Evolutionary conservation across 1,140 invertebrate species (phyloP), one percentile per base, ranked within the genome.

Genomic region (Diabrotica undecimpunctata): DNA sequence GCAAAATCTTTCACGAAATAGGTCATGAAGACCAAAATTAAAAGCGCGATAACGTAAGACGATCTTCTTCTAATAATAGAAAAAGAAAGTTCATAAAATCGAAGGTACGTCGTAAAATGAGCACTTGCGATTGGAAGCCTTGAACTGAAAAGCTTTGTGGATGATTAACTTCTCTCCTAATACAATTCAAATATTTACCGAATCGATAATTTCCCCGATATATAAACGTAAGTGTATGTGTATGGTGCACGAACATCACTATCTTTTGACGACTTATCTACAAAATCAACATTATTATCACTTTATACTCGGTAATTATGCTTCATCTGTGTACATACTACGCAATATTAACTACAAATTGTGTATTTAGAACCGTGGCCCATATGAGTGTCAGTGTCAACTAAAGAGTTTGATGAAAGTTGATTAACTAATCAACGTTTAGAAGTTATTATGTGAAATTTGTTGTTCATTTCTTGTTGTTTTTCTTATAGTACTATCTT

Each of bases 161-260:
- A 65, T 65, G 56, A 65, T 65, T 65, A 65, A 53, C n/a, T 62
- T 66, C 54, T 58, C 54, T 58, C 52, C 52, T 37, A 35, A 41
- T 39, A 54, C 54, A 56, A 62, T 56, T 61, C 57, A 66, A 66
- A 66, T 66, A 62, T 66, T 66, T 66, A 53, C 59, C 38, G 10
- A 62, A 66, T 66, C 65, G 59, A 66, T 62, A 35, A 12, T 55
- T 54, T 38, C 10, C 55, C 36, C 9, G 55, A 37, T 57, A 57
- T n/a, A 57, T 57, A 37, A 57, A 57, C 37, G 55, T 57, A 38
- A 10, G 5, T 46, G n/a, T 46, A 6, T 46, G 41, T 46, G 8
- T 46, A 8, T 46, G 41, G 8, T 46, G 41, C 41, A 46, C 41
- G 41, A 46, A 46, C 41, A 46, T 6, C 41, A 46, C 41, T 46